Evolutionary conservation across 2,888 invertebrate genomes (phyloP).

Genomic region (Biston stratarius): DNA sequence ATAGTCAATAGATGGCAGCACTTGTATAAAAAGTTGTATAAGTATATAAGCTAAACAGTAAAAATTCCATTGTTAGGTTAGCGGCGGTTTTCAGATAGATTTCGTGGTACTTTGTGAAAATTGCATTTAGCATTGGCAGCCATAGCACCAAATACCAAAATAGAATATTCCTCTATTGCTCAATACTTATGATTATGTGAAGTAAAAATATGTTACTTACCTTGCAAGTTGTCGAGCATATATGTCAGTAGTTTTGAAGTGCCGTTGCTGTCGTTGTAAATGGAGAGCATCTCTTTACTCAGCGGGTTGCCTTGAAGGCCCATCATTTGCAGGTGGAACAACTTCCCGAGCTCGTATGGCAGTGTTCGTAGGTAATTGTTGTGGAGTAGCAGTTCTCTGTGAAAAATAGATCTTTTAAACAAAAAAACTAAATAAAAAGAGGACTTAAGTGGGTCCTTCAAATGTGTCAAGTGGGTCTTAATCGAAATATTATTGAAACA

Average conservation of each 20-base stretch:
- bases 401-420: constrained; percentile 41
- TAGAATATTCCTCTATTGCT: too few relatives aligned
- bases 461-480: too few relatives aligned
- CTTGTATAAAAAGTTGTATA: constrained; percentile 1
- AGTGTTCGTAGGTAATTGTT: constrained; percentile 97
- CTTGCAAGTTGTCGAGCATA: constrained; percentile 98
- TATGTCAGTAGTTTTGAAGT: constrained; percentile 97
- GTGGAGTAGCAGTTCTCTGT: constrained; percentile 96
- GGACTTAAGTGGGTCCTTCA: too few relatives aligned
- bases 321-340: constrained; percentile 97
- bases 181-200: too few relatives aligned
- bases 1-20: constrained; percentile 54
- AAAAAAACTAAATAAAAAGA: too few relatives aligned
- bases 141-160: too few relatives aligned
- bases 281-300: constrained; percentile 95
- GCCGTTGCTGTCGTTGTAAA: constrained; percentile 97
- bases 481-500: too few relatives aligned
- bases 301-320: constrained; percentile 98
- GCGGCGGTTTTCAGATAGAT: too few relatives aligned
- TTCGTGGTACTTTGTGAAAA: not conserved
- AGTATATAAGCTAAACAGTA: too few relatives aligned
- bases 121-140: too few relatives aligned
- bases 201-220: constrained; percentile 79
- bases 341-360: constrained; percentile 98
- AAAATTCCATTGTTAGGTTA: too few relatives aligned